Conservation (phyloP, 2,888 invertebrate species). For the Pandemis cinnamomeana region DNA sequence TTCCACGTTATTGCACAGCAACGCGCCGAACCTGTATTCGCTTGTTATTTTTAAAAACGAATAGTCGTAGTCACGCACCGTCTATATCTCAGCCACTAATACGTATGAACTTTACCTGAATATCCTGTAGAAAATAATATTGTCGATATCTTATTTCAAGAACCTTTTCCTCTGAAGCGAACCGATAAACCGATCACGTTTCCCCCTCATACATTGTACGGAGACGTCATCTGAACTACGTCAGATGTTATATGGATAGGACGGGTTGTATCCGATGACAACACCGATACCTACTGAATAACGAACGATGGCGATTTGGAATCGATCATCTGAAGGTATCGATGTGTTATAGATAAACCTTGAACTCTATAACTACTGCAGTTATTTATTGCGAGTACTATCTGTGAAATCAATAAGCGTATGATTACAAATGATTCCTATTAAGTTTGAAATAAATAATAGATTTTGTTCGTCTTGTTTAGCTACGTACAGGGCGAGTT, state of each 20-base stretch:
- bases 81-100: slow-evolving; percentile 18
- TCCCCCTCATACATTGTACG: slow-evolving; percentile 41
- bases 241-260: slow-evolving; percentile 40
- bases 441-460: too few relatives aligned
- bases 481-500: too few relatives aligned
- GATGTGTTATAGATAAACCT: slow-evolving; percentile 39
- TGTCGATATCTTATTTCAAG: slow-evolving; percentile 39
- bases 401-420: background rate
- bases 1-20: background rate
- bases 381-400: slow-evolving; percentile 1
- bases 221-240: slow-evolving; percentile 38
- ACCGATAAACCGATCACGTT: slow-evolving; percentile 41
- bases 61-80: background rate
- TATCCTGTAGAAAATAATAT: slow-evolving; percentile 37
- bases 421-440: too few relatives aligned
- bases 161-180: slow-evolving; percentile 34
- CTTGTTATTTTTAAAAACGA: slow-evolving; percentile 11
- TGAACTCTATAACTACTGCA: slow-evolving; percentile 29
- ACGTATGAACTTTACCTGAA: slow-evolving; percentile 37
- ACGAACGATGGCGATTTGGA: slow-evolving; percentile 54
- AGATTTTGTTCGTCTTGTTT: too few relatives aligned
- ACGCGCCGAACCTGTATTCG: slow-evolving; percentile 2
- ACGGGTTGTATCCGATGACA: slow-evolving; percentile 52
- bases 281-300: slow-evolving; percentile 55
- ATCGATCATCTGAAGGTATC: slow-evolving; percentile 49